Conservation (phyloP, 2,888 invertebrate species). For the Blastobasis lacticolella region DNA sequence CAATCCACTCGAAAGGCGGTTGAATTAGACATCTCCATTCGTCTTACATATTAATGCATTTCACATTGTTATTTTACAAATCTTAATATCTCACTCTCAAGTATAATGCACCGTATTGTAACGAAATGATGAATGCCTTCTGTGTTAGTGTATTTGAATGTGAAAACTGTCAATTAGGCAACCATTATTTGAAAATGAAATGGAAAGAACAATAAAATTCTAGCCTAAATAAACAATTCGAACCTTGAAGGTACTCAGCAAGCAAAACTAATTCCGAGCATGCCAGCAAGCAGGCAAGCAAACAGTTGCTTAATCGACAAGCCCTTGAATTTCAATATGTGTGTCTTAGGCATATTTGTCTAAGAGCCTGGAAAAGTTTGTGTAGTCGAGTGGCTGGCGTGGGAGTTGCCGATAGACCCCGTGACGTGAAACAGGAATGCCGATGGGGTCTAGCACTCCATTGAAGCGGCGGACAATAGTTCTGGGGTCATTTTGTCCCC, state of each 20-base stretch:
- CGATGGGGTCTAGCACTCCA: background rate
- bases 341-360: slow-evolving; percentile 38
- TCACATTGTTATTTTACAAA: slow-evolving; percentile 28
- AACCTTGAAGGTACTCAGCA: slow-evolving; percentile 24
- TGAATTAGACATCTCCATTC: slow-evolving; percentile 55
- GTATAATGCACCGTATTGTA: no score
- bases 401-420: slow-evolving; percentile 18
- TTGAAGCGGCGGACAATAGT: background rate
- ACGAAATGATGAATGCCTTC: no score
- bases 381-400: slow-evolving; percentile 31
- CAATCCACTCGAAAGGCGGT: slow-evolving; percentile 49
- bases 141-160: slow-evolving; percentile 10
- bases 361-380: slow-evolving; percentile 19
- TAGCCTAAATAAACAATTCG: slow-evolving; percentile 23
- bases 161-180: slow-evolving; percentile 1
- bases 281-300: slow-evolving; percentile 20
- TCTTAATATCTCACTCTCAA: slow-evolving; percentile 28
- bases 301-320: slow-evolving; percentile 37
- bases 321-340: slow-evolving; percentile 51
- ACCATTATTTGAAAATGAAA: slow-evolving; percentile 6
- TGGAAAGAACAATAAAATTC: slow-evolving; percentile 7
- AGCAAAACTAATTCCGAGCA: slow-evolving; percentile 29
- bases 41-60: slow-evolving; percentile 47
- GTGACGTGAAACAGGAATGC: background rate
- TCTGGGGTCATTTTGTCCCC: slow-evolving; percentile 23